Evolutionary conservation across 2,797 vertebrate genomes (phyloP).

Genomic region (Gephyroberyx darwinii): DNA sequence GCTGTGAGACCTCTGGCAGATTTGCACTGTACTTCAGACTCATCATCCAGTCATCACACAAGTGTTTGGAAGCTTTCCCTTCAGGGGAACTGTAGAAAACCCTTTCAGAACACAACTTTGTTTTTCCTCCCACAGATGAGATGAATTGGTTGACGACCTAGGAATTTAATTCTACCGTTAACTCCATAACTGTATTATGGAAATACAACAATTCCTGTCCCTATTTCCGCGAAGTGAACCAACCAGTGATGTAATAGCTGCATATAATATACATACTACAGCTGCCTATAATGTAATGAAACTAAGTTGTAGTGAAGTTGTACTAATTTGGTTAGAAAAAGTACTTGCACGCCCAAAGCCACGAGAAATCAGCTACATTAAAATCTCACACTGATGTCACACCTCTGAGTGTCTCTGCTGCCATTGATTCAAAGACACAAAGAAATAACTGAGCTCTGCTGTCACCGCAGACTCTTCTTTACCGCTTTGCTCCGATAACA

Average conservation of each 20-base stretch:
- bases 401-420: slow-evolving; percentile 13
- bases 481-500: slow-evolving; percentile 55
- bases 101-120: slow-evolving; percentile 8
- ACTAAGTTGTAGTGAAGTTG: not conserved
- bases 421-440: slow-evolving; percentile 33
- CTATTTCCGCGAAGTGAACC: not conserved
- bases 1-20: slow-evolving; percentile 24
- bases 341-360: not conserved
- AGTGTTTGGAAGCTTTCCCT: slow-evolving; percentile 13
- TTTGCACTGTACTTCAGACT: slow-evolving; percentile 24
- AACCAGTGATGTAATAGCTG: not conserved
- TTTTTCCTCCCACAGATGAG: not conserved
- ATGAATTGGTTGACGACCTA: not conserved
- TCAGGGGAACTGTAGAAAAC: not conserved
- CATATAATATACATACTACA: no score
- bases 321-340: not conserved
- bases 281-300: no score
- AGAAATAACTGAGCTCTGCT: slow-evolving; percentile 33
- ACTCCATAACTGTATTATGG: not conserved
- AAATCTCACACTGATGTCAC: slow-evolving; percentile 24
- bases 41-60: slow-evolving; percentile 18
- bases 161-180: not conserved
- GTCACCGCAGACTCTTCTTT: slow-evolving; percentile 36
- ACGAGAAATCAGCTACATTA: slow-evolving; percentile 15
- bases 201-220: no score